Evolutionary conservation across 2,797 vertebrate species (phyloP), one percentile per base, ranked within the genome.

Genomic region (Phalloptychus januarius): DNA sequence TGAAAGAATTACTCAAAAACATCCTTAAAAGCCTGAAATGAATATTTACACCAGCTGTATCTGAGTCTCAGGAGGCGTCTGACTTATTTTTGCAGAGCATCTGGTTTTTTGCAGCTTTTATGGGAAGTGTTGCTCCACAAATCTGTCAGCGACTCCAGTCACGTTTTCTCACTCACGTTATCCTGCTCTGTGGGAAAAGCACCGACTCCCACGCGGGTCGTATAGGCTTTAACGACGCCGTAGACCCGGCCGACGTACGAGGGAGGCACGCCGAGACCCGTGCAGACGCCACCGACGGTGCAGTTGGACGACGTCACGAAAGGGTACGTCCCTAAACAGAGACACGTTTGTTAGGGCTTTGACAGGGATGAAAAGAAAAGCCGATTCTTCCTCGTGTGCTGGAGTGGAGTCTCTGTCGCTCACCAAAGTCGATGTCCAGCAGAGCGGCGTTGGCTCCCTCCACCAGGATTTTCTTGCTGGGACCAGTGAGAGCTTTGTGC

Each of bases 271-370:
- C 96, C 96, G 0, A 97, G 95, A 0, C 96, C 96, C 0, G 96
- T 96, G 87, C 96, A 96, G 36, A 96, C 95, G 0, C 96, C 96
- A 36, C 96, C 95, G 16, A 96, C 96, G 0, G 96, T 97, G 91
- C 96, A 96, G 92, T 97, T 97, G 7, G 96, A 96, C 0, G 96
- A 96, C 0, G 96, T 97, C 82, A 97, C 96, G 3, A 96, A 97
- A 0, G 96, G 96, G 84, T 97, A 97, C 0, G 96, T 97, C 16
- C 96, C 96, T 96, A 78, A 38, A 61, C 5, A 45, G 44, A 83
- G 18, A 72, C 50, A 78, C 25, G 38, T 12, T n/a, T 2, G 72
- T 89, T 73, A 56, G 88, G 46, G 16, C 1, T 0, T 58, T 71
- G 75, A 33, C 16, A 12, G 15, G 40, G 28, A 8, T 40, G 2